phyloP scores from a whole-genome alignment of 2,113 vertebrate genomes.

The Empidonax alnorum region DNA sequence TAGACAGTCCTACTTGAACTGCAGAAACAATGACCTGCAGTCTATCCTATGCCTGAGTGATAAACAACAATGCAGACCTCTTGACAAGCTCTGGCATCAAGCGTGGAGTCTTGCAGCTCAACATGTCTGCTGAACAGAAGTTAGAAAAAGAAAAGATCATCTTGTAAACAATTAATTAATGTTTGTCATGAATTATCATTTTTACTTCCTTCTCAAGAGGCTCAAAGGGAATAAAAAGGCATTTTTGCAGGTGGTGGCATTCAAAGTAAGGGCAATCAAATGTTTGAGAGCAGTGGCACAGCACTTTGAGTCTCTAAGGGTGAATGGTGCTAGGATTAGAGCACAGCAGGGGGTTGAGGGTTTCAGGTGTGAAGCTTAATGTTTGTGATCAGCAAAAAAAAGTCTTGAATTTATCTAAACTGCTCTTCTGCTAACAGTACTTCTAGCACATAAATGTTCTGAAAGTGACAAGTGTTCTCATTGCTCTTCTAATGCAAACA shows the following conservation, averaged over 20 bases:
- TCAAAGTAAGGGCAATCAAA: conserved; percentile 92
- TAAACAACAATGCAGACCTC: conserved; percentile 83
- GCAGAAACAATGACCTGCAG: conserved; percentile 81
- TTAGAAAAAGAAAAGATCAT: conserved; percentile 87
- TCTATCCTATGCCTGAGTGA: conserved; percentile 79
- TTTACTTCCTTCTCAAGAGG: conserved; percentile 89
- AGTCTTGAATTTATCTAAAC: conserved; percentile 90
- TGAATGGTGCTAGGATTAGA: conserved; percentile 93
- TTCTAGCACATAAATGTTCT: conserved; percentile 89
- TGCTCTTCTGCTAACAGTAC: conserved; percentile 90
- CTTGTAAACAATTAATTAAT: conserved; percentile 92
- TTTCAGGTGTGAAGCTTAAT: conserved; percentile 92
- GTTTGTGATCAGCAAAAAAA: conserved; percentile 87
- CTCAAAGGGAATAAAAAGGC: conserved; percentile 89
- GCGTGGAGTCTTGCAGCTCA: conserved; percentile 80
- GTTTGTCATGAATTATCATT: conserved; percentile 90
- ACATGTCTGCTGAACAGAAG: conserved; percentile 83
- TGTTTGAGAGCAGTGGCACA: conserved; percentile 85
- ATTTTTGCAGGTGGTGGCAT: conserved; percentile 94
- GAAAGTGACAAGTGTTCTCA: conserved; percentile 87
- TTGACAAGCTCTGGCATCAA: conserved; percentile 79
- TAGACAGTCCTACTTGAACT: conserved; percentile 83
- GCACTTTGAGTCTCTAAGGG: conserved; percentile 84
- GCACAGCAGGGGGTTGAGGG: conserved; percentile 85
- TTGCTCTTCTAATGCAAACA: conserved; percentile 86